Conservation (phyloP, 2,888 invertebrate species). For the Drosophila longiperda region DNA sequence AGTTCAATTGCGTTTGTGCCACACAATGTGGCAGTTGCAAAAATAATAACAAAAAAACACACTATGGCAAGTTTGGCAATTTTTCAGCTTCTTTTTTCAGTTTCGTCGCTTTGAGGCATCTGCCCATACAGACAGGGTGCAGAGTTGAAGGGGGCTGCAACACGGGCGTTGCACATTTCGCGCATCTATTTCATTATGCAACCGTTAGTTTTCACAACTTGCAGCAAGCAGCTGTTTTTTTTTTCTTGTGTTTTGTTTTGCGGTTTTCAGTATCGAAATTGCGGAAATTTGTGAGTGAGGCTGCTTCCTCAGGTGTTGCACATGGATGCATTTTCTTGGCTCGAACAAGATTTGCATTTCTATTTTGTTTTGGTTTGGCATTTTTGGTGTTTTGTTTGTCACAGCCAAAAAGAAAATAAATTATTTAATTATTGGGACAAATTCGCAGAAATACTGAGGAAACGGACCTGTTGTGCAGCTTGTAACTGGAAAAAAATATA, state of each 20-base stretch:
- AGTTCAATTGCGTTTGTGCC: constrained; percentile 70
- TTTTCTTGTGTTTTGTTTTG: constrained; percentile 36
- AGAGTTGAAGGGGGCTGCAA: constrained; percentile 18
- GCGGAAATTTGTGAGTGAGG: constrained; percentile 61
- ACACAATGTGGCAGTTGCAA: constrained; percentile 33
- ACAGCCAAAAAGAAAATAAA: constrained; percentile 32
- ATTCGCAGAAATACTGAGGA: constrained; percentile 72
- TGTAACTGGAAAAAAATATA: constrained; percentile 8
- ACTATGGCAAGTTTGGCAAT: constrained; percentile 68
- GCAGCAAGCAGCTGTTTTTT: constrained; percentile 42
- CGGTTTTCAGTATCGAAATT: constrained; percentile 60
- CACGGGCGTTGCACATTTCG: constrained; percentile 72
- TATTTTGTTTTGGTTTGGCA: constrained; percentile 25
- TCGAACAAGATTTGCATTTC: constrained; percentile 68
- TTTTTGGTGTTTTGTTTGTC: constrained; percentile 26
- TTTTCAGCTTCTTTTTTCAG: constrained; percentile 47
- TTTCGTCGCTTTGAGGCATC: constrained; percentile 56
- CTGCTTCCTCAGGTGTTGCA: constrained; percentile 59
- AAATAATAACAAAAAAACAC: constrained; percentile 10
- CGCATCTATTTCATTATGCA: constrained; percentile 80
- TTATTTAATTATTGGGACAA: constrained; percentile 72
- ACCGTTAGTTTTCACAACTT: constrained; percentile 70
- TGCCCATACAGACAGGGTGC: constrained; percentile 41
- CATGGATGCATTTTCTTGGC: constrained; percentile 69
- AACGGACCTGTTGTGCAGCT: constrained; percentile 60